Evolutionary conservation across 2,113 vertebrate species (phyloP).

Genomic region (Eonycteris spelaea): DNA sequence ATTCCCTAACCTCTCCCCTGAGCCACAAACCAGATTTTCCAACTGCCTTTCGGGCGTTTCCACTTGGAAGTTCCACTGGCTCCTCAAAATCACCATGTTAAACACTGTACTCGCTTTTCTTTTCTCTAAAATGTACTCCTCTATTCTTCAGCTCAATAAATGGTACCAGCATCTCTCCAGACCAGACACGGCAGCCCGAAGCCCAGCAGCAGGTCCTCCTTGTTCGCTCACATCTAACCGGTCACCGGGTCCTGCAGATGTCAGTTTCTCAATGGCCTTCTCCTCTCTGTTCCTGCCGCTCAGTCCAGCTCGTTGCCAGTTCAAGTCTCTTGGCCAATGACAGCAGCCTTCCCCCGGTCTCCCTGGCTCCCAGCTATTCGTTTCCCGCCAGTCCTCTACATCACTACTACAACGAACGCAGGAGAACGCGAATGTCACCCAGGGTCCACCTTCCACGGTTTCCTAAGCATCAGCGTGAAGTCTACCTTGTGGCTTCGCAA

Average conservation of each 20-base stretch:
- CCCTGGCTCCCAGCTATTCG: not conserved
- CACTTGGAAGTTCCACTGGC: not conserved
- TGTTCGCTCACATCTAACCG: not conserved
- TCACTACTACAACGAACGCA: not conserved
- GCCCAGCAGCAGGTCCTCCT: not conserved
- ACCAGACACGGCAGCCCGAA: not conserved
- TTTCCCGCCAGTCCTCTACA: not conserved
- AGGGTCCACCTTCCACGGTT: not conserved
- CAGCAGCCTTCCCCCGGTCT: not conserved
- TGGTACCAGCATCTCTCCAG: not conserved
- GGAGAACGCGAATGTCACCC: not conserved
- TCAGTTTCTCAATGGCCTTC: not conserved
- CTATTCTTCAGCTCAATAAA: not conserved
- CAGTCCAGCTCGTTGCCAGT: not conserved
- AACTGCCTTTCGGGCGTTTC: not conserved
- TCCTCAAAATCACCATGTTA: not conserved
- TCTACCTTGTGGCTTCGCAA: not conserved
- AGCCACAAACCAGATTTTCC: not conserved
- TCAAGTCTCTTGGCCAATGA: not conserved
- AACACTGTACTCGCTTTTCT: not conserved
- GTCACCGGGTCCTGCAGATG: not conserved
- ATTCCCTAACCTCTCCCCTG: not conserved
- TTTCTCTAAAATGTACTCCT: not conserved
- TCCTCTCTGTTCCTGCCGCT: not conserved
- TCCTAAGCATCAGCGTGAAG: not conserved